A percentile compares a stretch with the other conserved stretches of the same genome.
phyloP scores from a whole-genome alignment of 1,140 invertebrate species.

The Heliconius melpomene region DNA sequence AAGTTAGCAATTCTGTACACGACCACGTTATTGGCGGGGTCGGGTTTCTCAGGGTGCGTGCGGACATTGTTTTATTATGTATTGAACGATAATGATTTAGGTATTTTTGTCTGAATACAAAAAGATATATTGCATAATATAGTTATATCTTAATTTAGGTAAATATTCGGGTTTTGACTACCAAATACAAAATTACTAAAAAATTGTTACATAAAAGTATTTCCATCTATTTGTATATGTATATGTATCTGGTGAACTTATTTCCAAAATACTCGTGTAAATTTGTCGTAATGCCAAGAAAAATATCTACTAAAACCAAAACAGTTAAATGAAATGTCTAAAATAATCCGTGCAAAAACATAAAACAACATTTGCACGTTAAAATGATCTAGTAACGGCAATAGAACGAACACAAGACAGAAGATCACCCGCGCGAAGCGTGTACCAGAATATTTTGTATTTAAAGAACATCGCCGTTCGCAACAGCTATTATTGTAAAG shows the following conservation, averaged over 20 bases:
- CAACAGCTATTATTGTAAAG: conserved; percentile 33
- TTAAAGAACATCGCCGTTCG: conserved; percentile 19
- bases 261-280: too few species aligned
- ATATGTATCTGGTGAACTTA: too few species aligned
- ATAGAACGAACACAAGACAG: not conserved
- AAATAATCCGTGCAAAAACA: not conserved
- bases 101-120: not conserved
- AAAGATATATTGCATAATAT: not conserved
- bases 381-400: not conserved
- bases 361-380: conserved; percentile 1
- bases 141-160: not conserved
- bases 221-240: too few species aligned
- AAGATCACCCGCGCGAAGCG: not conserved
- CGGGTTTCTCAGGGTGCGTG: conserved; percentile 49
- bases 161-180: not conserved
- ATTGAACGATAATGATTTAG: not conserved
- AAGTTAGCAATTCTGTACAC: conserved; percentile 64
- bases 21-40: conserved; percentile 44
- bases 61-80: conserved; percentile 31
- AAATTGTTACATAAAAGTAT: too few species aligned
- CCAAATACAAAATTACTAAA: not conserved
- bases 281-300: too few species aligned
- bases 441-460: conserved; percentile 1
- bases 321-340: not conserved
- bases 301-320: not conserved